These are phyloP conservation scores for Dione juno DNA, from an alignment of 2,888 invertebrate genomes.

Conservation along the genomic window DNA sequence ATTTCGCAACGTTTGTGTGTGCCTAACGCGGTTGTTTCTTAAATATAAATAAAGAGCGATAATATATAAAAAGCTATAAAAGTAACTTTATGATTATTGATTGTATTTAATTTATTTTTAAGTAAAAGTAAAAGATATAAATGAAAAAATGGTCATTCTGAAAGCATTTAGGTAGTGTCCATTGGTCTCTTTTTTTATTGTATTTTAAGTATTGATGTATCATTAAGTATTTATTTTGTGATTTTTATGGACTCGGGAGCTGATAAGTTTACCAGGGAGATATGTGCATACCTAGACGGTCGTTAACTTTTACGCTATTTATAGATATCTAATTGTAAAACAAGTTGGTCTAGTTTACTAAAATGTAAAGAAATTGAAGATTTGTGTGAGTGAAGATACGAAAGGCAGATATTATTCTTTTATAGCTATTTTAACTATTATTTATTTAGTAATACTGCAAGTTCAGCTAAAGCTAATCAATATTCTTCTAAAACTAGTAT, in stretches of 20 bases:
- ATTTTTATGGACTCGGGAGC: not conserved
- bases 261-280: slow-evolving; percentile 2
- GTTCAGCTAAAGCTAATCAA: no score
- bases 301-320: slow-evolving; percentile 22
- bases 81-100: not conserved
- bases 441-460: no score
- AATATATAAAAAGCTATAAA: not conserved
- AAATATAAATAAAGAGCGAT: no score
- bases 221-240: no score
- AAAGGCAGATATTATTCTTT: not conserved
- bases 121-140: no score
- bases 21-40: no score
- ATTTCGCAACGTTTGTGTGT: not conserved
- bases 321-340: slow-evolving; percentile 29
- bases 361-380: slow-evolving; percentile 27
- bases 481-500: no score
- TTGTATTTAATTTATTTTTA: not conserved
- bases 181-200: no score
- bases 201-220: no score
- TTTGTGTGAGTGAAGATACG: slow-evolving; percentile 21
- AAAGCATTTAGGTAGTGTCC: no score
- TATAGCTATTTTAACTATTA: no score
- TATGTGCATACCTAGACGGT: slow-evolving; percentile 22
- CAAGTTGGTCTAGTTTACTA: slow-evolving; percentile 37
- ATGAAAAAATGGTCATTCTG: not conserved